These are phyloP conservation scores for Parelbella ahira DNA, from an alignment of 2,888 invertebrate species.

Conservation along the genomic window DNA sequence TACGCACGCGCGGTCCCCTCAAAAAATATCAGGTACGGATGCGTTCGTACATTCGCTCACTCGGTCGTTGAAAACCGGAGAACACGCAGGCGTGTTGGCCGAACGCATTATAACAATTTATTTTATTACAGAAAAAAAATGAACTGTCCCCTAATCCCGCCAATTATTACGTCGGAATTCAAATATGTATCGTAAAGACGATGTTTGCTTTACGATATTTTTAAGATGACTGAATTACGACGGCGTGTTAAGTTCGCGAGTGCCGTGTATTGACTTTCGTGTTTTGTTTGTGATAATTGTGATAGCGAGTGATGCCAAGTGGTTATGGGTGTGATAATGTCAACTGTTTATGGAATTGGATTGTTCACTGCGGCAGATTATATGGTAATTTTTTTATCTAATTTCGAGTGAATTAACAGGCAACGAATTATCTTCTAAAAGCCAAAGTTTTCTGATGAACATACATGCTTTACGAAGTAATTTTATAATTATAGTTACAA, in stretches of 20 bases:
- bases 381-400: conserved; percentile 45
- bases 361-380: conserved; percentile 60
- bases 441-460: too few species aligned
- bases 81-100: conserved; percentile 58
- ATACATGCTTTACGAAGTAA: too few species aligned
- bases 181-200: conserved; percentile 32
- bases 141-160: conserved; percentile 40
- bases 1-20: conserved; percentile 41
- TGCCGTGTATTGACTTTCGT: conserved; percentile 62
- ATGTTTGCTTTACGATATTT: conserved; percentile 26
- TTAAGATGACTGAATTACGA: conserved; percentile 25
- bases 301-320: conserved; percentile 66
- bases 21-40: conserved; percentile 38
- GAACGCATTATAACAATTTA: conserved; percentile 33
- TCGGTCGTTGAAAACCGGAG: conserved; percentile 61
- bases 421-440: too few species aligned
- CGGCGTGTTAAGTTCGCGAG: conserved; percentile 37
- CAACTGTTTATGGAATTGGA: conserved; percentile 68
- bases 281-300: conserved; percentile 67
- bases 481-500: too few species aligned
- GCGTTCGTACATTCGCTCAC: conserved; percentile 39
- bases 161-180: conserved; percentile 35
- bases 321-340: conserved; percentile 69
- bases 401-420: too few species aligned
- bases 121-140: conserved; percentile 44